These are phyloP conservation scores for Dryococelus australis DNA, from an alignment of 2,888 invertebrate species.

Conservation along the genomic window DNA sequence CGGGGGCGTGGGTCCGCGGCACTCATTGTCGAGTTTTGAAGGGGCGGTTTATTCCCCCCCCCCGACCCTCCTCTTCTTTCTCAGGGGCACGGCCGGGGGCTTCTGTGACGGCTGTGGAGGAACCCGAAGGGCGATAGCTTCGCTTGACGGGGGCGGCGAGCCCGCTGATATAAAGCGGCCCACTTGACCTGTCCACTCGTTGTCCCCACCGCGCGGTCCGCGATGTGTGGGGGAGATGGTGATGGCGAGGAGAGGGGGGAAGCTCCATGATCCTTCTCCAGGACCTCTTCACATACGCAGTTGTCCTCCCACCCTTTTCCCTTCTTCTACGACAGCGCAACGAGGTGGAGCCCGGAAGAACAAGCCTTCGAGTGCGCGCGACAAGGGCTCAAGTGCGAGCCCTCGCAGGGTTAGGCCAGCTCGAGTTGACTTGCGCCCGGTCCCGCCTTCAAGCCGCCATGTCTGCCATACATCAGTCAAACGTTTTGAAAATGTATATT, in stretches of 20 bases:
- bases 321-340: neutral
- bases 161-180: slow-evolving; percentile 27
- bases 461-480: no score
- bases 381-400: neutral
- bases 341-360: neutral
- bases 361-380: neutral
- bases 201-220: neutral
- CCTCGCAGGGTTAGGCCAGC: no score
- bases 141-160: neutral
- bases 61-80: neutral
- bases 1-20: neutral
- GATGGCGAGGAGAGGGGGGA: neutral
- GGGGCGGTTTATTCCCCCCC: neutral
- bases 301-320: neutral
- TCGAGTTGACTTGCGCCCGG: no score
- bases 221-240: neutral
- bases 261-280: neutral
- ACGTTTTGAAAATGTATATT: no score
- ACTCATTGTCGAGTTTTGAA: slow-evolving; percentile 16
- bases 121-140: slow-evolving; percentile 5
- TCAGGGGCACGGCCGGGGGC: neutral
- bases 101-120: neutral
- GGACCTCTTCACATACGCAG: neutral
- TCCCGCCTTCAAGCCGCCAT: no score
- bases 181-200: slow-evolving; percentile 37